Evolutionary conservation across 2,113 vertebrate genomes (phyloP).

Genomic region (Columba janthina): DNA sequence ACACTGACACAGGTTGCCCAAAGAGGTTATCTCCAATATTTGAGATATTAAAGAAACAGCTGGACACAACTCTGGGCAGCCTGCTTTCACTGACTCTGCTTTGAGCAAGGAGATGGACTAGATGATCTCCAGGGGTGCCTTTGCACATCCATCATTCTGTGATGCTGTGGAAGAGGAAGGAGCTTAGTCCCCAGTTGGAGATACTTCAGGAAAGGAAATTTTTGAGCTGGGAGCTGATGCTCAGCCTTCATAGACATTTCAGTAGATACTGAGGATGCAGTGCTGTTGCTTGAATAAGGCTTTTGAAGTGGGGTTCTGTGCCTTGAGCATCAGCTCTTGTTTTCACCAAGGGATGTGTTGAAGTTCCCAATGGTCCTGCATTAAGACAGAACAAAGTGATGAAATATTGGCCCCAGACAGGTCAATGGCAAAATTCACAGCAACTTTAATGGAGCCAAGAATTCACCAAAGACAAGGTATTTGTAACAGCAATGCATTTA

Average conservation of each 20-base stretch:
- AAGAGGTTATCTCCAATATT: background rate
- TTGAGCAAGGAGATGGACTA: background rate
- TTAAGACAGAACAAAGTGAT: background rate
- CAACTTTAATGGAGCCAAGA: background rate
- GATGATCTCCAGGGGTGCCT: background rate
- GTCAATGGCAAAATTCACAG: constrained; percentile 14
- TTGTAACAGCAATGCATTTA: background rate
- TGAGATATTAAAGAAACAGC: accelerated
- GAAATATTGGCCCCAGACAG: background rate
- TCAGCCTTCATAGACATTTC: background rate
- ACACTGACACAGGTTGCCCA: background rate
- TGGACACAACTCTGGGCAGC: background rate
- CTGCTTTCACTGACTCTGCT: background rate
- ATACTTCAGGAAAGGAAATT: background rate
- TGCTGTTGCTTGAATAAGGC: background rate
- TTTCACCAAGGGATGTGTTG: background rate
- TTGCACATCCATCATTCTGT: background rate
- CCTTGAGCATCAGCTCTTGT: background rate
- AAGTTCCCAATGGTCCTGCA: background rate
- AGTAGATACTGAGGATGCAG: background rate
- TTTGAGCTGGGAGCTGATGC: background rate
- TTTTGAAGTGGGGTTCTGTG: background rate
- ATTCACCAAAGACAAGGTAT: background rate
- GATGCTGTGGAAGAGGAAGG: background rate
- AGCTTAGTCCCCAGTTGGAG: background rate